These are phyloP conservation scores for Meteorus cinctellus DNA, from an alignment of 2,888 invertebrate species.

Conservation along the genomic window DNA sequence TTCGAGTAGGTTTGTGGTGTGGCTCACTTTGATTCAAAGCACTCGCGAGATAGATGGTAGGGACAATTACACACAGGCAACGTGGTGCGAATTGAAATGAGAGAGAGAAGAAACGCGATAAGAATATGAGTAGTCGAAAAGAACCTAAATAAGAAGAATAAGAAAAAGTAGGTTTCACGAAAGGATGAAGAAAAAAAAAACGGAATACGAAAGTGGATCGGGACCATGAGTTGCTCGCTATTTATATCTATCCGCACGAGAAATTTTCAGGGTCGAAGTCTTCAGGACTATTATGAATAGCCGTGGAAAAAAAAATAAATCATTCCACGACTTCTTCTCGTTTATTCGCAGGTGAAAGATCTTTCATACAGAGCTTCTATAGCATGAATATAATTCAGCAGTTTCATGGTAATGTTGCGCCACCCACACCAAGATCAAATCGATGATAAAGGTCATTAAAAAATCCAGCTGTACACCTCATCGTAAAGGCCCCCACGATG, in stretches of 20 bases:
- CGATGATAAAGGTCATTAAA: constrained; percentile 40
- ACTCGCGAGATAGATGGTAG: constrained; percentile 8
- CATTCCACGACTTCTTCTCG: constrained; percentile 13
- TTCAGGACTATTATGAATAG: constrained; percentile 15
- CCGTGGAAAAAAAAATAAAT: not conserved
- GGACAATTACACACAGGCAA: constrained; percentile 33
- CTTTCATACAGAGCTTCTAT: constrained; percentile 11
- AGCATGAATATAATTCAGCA: not conserved
- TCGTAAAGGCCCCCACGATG: constrained; percentile 37
- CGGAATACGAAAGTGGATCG: constrained; percentile 14
- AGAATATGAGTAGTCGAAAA: constrained; percentile 14
- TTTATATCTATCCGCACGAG: constrained; percentile 21
- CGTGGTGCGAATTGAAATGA: constrained; percentile 34
- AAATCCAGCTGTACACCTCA: constrained; percentile 24
- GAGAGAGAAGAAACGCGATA: constrained; percentile 12
- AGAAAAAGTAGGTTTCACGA: constrained; percentile 11
- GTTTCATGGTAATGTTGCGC: constrained; percentile 32
- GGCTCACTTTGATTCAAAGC: not conserved
- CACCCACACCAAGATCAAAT: constrained; percentile 26
- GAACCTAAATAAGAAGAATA: constrained; percentile 6
- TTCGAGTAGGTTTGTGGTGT: not conserved
- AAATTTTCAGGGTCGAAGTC: constrained; percentile 43
- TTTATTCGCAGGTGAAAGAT: constrained; percentile 30
- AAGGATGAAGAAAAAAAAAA: not conserved
- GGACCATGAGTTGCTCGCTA: constrained; percentile 4